Conservation (phyloP, 2,113 vertebrate species). For the Hydrolagus affinis region DNA sequence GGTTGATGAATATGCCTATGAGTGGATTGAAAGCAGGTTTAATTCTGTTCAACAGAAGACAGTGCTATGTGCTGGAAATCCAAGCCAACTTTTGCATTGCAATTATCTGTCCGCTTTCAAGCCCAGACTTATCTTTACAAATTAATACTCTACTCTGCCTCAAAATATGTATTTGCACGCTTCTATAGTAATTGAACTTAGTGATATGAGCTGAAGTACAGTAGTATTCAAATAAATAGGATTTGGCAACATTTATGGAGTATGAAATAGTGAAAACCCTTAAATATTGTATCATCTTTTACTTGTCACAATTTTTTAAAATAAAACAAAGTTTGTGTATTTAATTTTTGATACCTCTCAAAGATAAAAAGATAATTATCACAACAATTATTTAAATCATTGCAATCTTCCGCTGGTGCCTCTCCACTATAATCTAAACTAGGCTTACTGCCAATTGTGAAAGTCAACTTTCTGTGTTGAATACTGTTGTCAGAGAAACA, state of each 20-base stretch:
- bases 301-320: neutral
- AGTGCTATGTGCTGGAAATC: neutral
- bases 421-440: neutral
- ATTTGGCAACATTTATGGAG: neutral
- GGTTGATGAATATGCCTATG: conserved; percentile 4
- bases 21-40: neutral
- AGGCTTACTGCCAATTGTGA: neutral
- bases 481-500: neutral
- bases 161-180: neutral
- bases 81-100: neutral
- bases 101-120: neutral
- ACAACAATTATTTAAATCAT: neutral
- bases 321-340: neutral
- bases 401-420: neutral
- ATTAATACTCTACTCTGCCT: neutral
- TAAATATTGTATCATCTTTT: neutral
- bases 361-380: neutral
- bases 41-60: neutral
- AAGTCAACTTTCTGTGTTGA: neutral
- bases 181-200: neutral
- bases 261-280: neutral
- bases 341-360: neutral
- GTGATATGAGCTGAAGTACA: neutral
- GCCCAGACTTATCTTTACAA: neutral
- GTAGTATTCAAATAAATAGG: neutral